These are phyloP conservation scores for Kuschelorhynchus macadamiae DNA, from an alignment of 2,888 invertebrate genomes.

Conservation along the genomic window DNA sequence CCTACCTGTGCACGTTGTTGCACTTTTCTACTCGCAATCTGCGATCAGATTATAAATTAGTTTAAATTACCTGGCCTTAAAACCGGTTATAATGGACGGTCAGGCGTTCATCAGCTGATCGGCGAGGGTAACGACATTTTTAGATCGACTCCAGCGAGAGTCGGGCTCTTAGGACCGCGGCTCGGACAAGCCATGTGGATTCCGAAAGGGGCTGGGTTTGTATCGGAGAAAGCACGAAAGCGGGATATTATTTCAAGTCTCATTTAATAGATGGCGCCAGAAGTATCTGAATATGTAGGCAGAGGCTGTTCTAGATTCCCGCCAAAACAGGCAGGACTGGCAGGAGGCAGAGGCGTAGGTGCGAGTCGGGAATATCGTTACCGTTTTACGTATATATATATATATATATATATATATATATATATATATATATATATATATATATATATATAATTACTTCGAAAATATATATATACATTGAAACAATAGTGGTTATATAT, in stretches of 20 bases:
- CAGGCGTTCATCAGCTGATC: constrained; percentile 40
- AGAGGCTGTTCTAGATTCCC: background rate
- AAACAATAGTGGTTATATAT: too few species aligned
- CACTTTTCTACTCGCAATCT: constrained; percentile 50
- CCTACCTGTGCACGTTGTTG: constrained; percentile 64
- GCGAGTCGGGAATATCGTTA: too few species aligned
- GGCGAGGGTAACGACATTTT: constrained; percentile 38
- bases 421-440: too few species aligned
- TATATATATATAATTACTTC: too few species aligned
- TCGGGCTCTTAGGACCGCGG: constrained; percentile 1
- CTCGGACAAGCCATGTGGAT: constrained; percentile 29
- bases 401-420: too few species aligned
- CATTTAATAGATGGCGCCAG: constrained; percentile 6
- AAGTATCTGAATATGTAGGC: background rate
- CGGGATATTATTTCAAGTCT: too few species aligned
- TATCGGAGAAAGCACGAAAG: constrained; percentile 3
- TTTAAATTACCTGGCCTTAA: constrained; percentile 15
- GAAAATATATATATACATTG: too few species aligned
- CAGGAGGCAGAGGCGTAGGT: too few species aligned
- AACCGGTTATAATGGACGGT: constrained; percentile 30
- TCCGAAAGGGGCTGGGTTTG: constrained; percentile 27
- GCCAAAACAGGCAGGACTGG: background rate
- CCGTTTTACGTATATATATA: too few species aligned
- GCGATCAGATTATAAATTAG: constrained; percentile 15
- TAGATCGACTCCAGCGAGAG: constrained; percentile 9